phyloP scores from a whole-genome alignment of 2,888 invertebrate genomes.

The Acrobasis suavella region DNA sequence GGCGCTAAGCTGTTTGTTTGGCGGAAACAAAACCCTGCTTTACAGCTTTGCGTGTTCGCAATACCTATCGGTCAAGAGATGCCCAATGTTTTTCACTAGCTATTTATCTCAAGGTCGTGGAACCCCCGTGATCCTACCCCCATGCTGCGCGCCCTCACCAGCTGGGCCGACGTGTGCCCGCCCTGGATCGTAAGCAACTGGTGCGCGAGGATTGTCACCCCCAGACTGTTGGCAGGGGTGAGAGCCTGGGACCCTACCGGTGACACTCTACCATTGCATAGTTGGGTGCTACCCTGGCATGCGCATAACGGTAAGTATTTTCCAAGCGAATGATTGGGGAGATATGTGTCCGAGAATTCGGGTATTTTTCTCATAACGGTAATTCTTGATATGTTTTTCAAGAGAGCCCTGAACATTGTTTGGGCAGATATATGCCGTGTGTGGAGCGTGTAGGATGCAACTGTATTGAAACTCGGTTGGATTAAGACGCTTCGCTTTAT shows the following conservation, averaged over 20 bases:
- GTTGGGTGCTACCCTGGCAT: constrained; percentile 99
- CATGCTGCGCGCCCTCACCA: constrained; percentile 89
- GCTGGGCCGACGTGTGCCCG: constrained; percentile 92
- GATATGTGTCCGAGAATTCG: no score
- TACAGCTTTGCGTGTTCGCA: no score
- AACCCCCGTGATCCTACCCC: constrained; percentile 90
- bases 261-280: constrained; percentile 97
- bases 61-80: not conserved
- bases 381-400: no score
- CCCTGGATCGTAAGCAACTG: constrained; percentile 90
- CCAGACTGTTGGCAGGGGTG: constrained; percentile 88
- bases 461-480: no score
- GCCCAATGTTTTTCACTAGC: not conserved
- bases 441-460: no score
- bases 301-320: constrained; percentile 67
- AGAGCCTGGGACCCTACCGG: constrained; percentile 97
- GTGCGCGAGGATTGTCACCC: constrained; percentile 92
- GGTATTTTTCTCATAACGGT: no score
- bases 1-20: no score
- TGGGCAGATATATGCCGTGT: no score
- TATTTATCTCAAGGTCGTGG: constrained; percentile 84
- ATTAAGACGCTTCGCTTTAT: no score
- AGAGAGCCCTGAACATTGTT: no score
- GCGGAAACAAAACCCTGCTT: no score
- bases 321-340: constrained; percentile 52